phyloP scores from a whole-genome alignment of 2,113 vertebrate genomes.

The Pterocles burchelli region DNA sequence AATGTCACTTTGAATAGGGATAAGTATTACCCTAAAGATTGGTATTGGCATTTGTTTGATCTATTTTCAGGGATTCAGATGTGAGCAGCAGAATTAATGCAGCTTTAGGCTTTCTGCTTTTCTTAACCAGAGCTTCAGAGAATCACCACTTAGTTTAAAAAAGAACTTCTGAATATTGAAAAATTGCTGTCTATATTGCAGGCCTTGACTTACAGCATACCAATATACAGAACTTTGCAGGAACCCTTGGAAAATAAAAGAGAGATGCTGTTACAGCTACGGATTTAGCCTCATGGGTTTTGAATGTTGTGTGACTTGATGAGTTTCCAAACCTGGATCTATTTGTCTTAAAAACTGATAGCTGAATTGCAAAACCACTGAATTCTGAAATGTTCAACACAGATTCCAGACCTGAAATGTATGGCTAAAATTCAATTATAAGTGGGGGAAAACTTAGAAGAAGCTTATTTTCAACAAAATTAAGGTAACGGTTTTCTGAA shows the following conservation, averaged over 20 bases:
- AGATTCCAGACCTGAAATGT: background rate
- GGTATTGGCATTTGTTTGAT: slow-evolving; percentile 27
- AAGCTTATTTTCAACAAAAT: background rate
- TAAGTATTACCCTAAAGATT: background rate
- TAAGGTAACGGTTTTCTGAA: background rate
- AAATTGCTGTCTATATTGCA: background rate
- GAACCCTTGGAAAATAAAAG: slow-evolving; percentile 2
- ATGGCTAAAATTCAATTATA: background rate
- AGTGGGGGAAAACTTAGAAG: background rate
- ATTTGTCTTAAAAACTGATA: slow-evolving; percentile 15
- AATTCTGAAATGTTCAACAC: background rate
- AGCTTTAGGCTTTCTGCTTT: slow-evolving; percentile 18
- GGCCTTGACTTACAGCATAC: background rate
- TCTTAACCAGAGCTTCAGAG: slow-evolving; percentile 13
- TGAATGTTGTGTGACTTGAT: background rate
- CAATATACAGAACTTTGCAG: background rate
- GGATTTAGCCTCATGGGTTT: background rate
- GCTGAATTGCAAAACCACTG: background rate
- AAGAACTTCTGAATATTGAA: background rate
- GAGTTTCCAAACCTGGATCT: background rate
- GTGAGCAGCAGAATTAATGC: slow-evolving; percentile 16
- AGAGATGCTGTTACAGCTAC: background rate
- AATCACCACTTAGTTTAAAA: background rate
- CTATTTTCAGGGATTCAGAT: slow-evolving; percentile 10
- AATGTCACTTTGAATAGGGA: background rate